Percentiles rank a stretch among this genome's conserved stretches.
These are phyloP conservation scores for Copidosoma aretas DNA, from an alignment of 2,888 invertebrate species.

Conservation along the genomic window DNA sequence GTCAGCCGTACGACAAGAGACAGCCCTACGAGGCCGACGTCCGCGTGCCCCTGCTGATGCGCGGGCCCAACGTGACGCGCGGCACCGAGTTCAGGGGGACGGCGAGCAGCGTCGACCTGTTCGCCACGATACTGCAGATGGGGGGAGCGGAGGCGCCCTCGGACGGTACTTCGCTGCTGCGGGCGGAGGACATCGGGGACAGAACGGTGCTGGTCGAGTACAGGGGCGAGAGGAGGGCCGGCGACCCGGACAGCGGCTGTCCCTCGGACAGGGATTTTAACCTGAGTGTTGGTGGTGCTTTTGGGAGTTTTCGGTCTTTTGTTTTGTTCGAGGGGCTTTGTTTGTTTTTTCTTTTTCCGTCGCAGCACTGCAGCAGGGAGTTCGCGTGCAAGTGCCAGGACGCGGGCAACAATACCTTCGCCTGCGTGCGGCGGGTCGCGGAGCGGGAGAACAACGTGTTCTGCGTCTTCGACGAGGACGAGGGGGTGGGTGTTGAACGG, in stretches of 20 bases:
- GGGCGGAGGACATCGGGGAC: constrained; percentile 52
- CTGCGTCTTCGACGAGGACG: constrained; percentile 69
- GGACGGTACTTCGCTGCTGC: constrained; percentile 52
- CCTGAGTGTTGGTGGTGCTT: constrained; percentile 68
- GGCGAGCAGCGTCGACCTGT: constrained; percentile 80
- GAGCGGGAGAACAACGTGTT: constrained; percentile 67
- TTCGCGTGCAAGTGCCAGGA: constrained; percentile 87
- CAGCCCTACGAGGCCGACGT: constrained; percentile 92
- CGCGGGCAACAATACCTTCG: constrained; percentile 81
- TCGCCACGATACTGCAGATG: constrained; percentile 81
- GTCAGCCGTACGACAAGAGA: constrained; percentile 86
- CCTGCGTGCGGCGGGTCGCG: constrained; percentile 75
- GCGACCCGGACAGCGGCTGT: constrained; percentile 69
- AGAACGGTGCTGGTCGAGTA: constrained; percentile 80
- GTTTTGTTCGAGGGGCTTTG: background rate
- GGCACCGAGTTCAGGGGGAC: constrained; percentile 66
- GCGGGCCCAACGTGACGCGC: constrained; percentile 73
- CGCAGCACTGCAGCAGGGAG: constrained; percentile 71
- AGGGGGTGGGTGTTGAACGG: constrained; percentile 21
- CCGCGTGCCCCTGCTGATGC: constrained; percentile 79
- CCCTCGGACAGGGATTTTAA: constrained; percentile 69
- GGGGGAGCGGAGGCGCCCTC: constrained; percentile 67
- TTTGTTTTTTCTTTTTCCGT: constrained; percentile 43
- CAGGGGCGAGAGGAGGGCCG: constrained; percentile 71
- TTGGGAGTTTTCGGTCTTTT: too few species aligned